Evolutionary conservation across 2,797 vertebrate species (phyloP).

Genomic region (Pangasius krempfi): DNA sequence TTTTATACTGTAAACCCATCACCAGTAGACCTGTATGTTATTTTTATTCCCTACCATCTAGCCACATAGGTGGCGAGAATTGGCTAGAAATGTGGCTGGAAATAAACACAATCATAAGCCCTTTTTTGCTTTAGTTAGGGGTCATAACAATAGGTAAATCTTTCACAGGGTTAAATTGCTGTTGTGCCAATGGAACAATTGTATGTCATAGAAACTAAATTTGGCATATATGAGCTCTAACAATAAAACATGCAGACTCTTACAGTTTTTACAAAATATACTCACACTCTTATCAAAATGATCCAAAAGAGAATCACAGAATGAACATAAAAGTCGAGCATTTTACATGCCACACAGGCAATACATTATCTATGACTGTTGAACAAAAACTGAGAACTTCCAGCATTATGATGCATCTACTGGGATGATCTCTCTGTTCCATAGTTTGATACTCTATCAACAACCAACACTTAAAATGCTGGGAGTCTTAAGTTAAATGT

Average conservation of each 20-base stretch:
- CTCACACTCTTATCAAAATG: neutral
- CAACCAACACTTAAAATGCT: neutral
- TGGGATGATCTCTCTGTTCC: neutral
- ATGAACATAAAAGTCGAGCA: neutral
- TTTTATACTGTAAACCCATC: neutral
- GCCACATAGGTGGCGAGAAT: neutral
- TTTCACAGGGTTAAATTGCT: neutral
- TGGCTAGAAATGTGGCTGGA: neutral
- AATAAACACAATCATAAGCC: neutral
- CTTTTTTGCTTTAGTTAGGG: neutral
- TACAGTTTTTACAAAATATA: conserved; percentile 6
- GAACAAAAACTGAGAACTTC: neutral
- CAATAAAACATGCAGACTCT: neutral
- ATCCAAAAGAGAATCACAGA: neutral
- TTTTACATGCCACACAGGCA: neutral
- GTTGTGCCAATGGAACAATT: neutral
- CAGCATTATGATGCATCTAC: neutral
- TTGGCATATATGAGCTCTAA: neutral
- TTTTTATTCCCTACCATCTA: neutral
- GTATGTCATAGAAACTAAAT: neutral
- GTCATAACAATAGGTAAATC: neutral
- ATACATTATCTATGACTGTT: neutral
- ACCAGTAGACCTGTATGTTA: neutral
- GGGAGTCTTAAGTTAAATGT: neutral
- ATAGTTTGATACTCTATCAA: neutral